These are phyloP conservation scores for Tragelaphus scriptus DNA, from an alignment of 2,113 vertebrate species.

Conservation along the genomic window DNA sequence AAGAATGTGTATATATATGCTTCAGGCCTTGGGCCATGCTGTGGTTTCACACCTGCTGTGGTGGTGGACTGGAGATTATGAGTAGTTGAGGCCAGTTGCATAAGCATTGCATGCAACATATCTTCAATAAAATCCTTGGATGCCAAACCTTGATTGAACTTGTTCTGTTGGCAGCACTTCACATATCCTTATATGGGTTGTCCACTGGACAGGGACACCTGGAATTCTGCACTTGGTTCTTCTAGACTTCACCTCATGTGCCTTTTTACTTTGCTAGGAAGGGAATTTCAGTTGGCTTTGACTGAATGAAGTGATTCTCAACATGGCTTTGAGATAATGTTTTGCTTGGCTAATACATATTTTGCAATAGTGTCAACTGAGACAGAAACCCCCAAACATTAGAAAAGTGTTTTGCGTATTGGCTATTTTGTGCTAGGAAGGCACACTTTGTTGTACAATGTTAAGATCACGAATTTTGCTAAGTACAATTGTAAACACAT, in stretches of 20 bases:
- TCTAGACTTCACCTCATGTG: rapidly evolving
- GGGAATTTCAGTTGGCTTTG: slow-evolving; percentile 68
- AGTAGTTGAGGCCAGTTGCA: not conserved
- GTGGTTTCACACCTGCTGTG: not conserved
- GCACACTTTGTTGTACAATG: slow-evolving; percentile 46
- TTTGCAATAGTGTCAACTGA: slow-evolving; percentile 70
- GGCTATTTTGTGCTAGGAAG: slow-evolving; percentile 19
- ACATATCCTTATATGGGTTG: not conserved
- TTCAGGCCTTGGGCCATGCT: not conserved
- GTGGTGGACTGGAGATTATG: not conserved
- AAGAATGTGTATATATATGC: not conserved
- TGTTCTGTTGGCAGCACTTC: not conserved
- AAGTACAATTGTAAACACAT: slow-evolving; percentile 73
- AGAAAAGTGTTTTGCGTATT: slow-evolving; percentile 63
- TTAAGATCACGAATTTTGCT: slow-evolving; percentile 68
- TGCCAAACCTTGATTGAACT: not conserved
- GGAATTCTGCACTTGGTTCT: not conserved
- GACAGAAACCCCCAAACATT: slow-evolving; percentile 69
- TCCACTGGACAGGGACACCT: not conserved
- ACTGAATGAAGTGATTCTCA: slow-evolving; percentile 61
- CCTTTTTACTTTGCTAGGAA: slow-evolving; percentile 20
- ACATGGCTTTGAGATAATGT: slow-evolving; percentile 69
- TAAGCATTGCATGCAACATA: not conserved
- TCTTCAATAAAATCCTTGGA: not conserved
- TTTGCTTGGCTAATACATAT: slow-evolving; percentile 69